Conservation (phyloP, 2,113 vertebrate genomes). For the Sinocyclocheilus maitianheensis region DNA sequence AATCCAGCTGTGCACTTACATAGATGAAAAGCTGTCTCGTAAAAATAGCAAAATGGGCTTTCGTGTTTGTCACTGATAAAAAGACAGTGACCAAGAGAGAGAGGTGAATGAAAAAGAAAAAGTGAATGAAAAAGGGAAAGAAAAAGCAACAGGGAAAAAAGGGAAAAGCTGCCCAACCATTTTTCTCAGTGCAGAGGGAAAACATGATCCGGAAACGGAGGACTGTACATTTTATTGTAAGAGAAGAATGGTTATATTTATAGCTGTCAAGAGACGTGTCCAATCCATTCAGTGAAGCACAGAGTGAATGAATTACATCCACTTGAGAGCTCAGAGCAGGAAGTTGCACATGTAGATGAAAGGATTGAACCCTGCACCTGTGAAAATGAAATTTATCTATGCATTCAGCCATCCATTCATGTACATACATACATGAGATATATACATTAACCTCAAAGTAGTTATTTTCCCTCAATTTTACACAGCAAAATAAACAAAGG, state of each 20-base stretch:
- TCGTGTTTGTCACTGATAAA: background rate
- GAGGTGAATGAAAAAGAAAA: background rate
- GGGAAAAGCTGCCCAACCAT: slow-evolving; percentile 11
- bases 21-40: slow-evolving; percentile 38
- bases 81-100: no score
- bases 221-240: slow-evolving; percentile 2
- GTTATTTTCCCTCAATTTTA: no score
- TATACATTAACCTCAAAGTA: background rate
- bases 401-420: background rate
- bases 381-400: background rate
- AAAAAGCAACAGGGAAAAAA: background rate
- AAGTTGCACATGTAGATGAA: slow-evolving; percentile 15
- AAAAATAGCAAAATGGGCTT: slow-evolving; percentile 14
- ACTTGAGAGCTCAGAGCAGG: slow-evolving; percentile 1
- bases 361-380: background rate
- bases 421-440: background rate
- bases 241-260: slow-evolving; percentile 16
- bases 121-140: background rate
- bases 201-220: slow-evolving; percentile 9
- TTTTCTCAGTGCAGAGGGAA: slow-evolving; percentile 15
- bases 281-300: background rate
- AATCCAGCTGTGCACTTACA: slow-evolving; percentile 56
- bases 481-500: background rate
- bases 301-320: slow-evolving; percentile 22
- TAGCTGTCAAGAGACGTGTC: slow-evolving; percentile 15